Conservation (phyloP, 2,797 vertebrate genomes). For the Triplophysa bombifrons region DNA sequence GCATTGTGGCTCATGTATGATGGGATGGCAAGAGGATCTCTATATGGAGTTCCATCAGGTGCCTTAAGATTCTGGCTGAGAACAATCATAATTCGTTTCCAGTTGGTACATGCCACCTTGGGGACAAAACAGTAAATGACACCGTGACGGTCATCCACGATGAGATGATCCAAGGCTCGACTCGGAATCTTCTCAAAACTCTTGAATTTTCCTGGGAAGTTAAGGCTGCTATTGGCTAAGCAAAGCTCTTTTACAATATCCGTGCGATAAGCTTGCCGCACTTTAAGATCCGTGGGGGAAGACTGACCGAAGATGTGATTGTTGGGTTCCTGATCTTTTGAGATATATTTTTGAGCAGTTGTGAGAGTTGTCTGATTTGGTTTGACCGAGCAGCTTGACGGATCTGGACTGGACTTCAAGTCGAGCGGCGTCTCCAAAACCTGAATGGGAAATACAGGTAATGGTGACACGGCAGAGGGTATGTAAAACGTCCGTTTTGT, state of each 20-base stretch:
- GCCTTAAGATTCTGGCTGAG: constrained; percentile 85
- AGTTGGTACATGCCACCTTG: constrained; percentile 93
- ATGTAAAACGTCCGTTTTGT: constrained; percentile 2
- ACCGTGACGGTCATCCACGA: constrained; percentile 90
- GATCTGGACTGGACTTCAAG: neutral
- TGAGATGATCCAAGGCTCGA: constrained; percentile 87
- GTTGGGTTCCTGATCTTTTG: neutral
- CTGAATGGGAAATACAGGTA: neutral
- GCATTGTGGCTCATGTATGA: constrained; percentile 83
- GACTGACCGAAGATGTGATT: neutral
- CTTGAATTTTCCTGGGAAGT: neutral
- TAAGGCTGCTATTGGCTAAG: constrained; percentile 1
- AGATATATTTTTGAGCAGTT: neutral
- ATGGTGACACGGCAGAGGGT: neutral
- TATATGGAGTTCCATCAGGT: constrained; percentile 82
- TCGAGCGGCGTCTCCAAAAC: neutral
- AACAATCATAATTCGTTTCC: constrained; percentile 94
- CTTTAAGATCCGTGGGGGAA: neutral
- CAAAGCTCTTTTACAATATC: neutral
- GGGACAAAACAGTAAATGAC: constrained; percentile 96
- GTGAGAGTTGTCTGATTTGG: constrained; percentile 2
- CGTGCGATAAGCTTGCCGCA: neutral
- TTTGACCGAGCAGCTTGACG: constrained; percentile 8
- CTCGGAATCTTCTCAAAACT: constrained; percentile 81
- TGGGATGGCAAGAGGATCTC: constrained; percentile 83